Evolutionary conservation across 1,140 invertebrate species (phyloP), one percentile per base, ranked within the genome.

Genomic region (Acromyrmex charruanus): DNA sequence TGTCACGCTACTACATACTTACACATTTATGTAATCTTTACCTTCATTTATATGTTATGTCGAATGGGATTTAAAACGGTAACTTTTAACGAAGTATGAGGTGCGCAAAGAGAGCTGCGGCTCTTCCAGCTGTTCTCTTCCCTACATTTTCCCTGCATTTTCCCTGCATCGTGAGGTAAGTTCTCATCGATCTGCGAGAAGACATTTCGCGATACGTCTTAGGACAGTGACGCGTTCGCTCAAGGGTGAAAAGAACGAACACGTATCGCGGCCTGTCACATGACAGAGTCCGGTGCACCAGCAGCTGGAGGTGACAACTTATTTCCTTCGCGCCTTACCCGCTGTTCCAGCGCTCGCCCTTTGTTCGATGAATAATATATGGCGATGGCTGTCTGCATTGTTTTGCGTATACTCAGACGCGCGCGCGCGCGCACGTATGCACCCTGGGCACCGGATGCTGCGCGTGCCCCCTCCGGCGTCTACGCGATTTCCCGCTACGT

Each of bases 351-450:
- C 80, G 74, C 53, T 77, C 71, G 80, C 61, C 25, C 85, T 92
- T 88, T 88, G 89, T 92, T 77, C 92, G 89, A 93, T 93, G 93
- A 93, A 93, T 93, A 93, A 93, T 93, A 93, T 93, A 89, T 92
- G 87, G 80, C 92, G 82, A 91, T 88, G 88, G 79, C 69, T 82
- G 92, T 93, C 92, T 92, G 88, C 90, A 93, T 93, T 93, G 92
- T 93, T 92, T 91, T 89, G 92, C 91, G 92, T 92, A 77, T 74
- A 16, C 59, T 44, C 65, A 69, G 69, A 55, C 59, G 68, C 63
- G 69, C 63, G 49, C 86, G 82, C 71, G 59, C 59, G 68, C 66
- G 74, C 35, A 72, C 84, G 35, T 68, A 80, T 84, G 80, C 87
- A 82, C 68, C 59, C 72, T 86, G 74, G 74, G 68, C 79, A 93